phyloP scores from a whole-genome alignment of 2,888 invertebrate species.

The Lithodes maja region DNA sequence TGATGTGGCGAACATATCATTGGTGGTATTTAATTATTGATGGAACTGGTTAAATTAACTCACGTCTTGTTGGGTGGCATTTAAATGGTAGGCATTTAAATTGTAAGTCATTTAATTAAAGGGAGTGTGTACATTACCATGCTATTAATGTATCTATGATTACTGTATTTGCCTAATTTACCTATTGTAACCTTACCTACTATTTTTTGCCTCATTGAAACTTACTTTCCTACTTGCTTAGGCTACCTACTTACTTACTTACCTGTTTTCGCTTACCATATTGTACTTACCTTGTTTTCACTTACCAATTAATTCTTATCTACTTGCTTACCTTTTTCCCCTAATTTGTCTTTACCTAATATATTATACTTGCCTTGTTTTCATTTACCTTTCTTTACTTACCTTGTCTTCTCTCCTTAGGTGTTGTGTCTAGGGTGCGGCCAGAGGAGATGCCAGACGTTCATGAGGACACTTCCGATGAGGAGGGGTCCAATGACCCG shows the following conservation, averaged over 20 bases:
- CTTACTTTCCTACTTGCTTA: not conserved
- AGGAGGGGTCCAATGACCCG: not conserved
- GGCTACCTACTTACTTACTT: too few species aligned
- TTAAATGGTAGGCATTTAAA: not conserved
- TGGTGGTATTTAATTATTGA: too few species aligned
- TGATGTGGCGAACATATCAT: too few species aligned
- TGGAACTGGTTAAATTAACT: too few species aligned
- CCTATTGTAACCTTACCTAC: not conserved
- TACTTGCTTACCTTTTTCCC: not conserved
- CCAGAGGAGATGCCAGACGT: conserved; percentile 37
- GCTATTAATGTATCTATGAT: not conserved
- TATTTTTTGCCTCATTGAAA: not conserved
- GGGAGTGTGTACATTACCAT: not conserved
- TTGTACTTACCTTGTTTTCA: too few species aligned
- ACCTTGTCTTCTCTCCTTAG: conserved; percentile 25
- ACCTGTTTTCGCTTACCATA: not conserved
- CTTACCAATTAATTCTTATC: not conserved
- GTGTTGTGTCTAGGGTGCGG: conserved; percentile 27
- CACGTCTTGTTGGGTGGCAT: too few species aligned
- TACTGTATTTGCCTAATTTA: not conserved
- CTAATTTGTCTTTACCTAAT: not conserved
- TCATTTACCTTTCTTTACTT: conserved; percentile 10
- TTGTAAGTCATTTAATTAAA: not conserved
- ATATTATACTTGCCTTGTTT: not conserved
- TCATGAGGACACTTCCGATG: conserved; percentile 21